Conservation (phyloP, 1,140 invertebrate species). For the Hylyphantes graminicola region DNA sequence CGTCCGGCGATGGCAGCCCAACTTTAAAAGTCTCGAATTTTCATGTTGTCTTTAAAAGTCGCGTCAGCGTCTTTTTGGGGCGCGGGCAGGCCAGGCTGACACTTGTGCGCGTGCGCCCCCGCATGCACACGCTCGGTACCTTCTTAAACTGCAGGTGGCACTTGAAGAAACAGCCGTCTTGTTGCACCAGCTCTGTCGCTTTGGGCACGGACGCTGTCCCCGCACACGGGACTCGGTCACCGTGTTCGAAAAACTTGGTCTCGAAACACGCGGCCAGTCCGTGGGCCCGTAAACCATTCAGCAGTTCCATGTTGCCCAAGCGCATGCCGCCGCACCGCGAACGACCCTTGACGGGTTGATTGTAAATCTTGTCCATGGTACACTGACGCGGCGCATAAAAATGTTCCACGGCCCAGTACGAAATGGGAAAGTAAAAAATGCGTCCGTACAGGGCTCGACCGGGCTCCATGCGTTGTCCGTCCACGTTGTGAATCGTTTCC, state of each 20-base stretch:
- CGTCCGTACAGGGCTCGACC: neutral
- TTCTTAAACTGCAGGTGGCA: neutral
- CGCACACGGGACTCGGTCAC: neutral
- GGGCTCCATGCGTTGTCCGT: neutral
- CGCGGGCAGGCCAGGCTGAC: too few relatives aligned
- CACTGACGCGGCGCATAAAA: neutral
- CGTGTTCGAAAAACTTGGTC: conserved; percentile 11
- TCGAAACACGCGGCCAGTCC: conserved; percentile 4
- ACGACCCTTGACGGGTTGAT: conserved; percentile 7
- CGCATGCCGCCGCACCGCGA: neutral
- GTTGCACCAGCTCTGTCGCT: neutral
- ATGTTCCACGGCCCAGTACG: neutral
- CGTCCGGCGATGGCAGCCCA: too few relatives aligned
- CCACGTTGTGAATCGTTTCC: neutral
- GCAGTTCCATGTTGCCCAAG: conserved; percentile 10
- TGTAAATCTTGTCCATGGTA: neutral
- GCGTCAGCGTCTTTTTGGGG: too few relatives aligned
- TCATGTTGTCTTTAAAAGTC: too few relatives aligned
- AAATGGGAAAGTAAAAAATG: neutral
- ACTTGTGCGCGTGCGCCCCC: too few relatives aligned
- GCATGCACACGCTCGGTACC: neutral
- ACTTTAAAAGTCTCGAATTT: too few relatives aligned
- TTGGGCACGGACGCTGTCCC: neutral
- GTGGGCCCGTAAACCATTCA: neutral
- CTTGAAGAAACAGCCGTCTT: neutral